These are phyloP conservation scores for Entomyzon cyanotis DNA, from an alignment of 2,113 vertebrate species.

Conservation along the genomic window DNA sequence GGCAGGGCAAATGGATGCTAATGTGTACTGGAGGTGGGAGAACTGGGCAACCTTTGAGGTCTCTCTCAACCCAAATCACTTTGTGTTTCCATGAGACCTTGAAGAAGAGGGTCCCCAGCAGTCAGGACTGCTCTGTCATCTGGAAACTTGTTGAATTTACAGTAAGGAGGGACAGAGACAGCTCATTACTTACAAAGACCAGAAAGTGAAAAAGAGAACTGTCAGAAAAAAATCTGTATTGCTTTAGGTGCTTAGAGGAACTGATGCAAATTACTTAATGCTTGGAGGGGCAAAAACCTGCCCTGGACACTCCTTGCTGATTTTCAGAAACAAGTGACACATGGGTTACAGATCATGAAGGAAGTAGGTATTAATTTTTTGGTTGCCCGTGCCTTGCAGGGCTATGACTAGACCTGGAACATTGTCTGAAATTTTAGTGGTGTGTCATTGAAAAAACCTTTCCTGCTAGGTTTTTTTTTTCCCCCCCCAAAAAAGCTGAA, in stretches of 20 bases:
- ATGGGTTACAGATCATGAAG: not conserved
- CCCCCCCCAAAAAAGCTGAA: not conserved
- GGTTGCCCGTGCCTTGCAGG: not conserved
- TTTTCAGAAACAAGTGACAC: conserved; percentile 19
- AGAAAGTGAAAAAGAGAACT: not conserved
- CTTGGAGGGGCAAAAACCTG: not conserved
- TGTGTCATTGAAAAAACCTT: not conserved
- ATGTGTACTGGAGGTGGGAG: fast-evolving
- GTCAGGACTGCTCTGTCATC: not conserved
- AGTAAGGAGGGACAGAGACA: not conserved
- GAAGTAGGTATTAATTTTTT: not conserved
- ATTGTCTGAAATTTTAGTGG: not conserved
- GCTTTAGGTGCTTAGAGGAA: not conserved
- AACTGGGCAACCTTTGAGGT: not conserved
- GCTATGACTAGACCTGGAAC: not conserved
- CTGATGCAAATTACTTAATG: not conserved
- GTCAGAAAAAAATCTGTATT: not conserved
- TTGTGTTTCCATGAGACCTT: not conserved
- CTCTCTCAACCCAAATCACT: not conserved
- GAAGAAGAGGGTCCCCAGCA: not conserved
- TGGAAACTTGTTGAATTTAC: not conserved
- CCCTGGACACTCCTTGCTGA: not conserved
- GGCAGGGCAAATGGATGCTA: not conserved
- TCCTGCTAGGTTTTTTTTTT: not conserved
- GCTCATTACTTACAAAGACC: fast-evolving